Evolutionary conservation across 2,888 invertebrate genomes (phyloP).

Genomic region (Junonia oenone): DNA sequence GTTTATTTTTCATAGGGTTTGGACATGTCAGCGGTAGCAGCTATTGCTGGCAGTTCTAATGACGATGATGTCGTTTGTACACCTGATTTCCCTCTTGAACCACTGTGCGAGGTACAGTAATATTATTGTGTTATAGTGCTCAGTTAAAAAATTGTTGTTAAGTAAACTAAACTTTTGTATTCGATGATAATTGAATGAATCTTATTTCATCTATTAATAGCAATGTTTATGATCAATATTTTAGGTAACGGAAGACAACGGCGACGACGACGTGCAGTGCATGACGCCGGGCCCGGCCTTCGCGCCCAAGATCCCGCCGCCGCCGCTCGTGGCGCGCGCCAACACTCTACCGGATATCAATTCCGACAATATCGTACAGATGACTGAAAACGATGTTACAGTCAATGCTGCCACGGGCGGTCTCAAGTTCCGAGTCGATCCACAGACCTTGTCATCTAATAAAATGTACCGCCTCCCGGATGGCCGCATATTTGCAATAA

Average conservation of each 20-base stretch:
- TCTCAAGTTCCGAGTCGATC: constrained; percentile 71
- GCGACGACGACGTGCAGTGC: constrained; percentile 70
- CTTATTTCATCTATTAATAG: neutral
- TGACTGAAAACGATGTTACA: constrained; percentile 76
- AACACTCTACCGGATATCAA: constrained; percentile 41
- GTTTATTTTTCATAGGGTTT: constrained; percentile 53
- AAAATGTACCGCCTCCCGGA: constrained; percentile 76
- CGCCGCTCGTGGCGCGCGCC: constrained; percentile 41
- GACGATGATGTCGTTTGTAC: constrained; percentile 81
- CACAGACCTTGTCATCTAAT: constrained; percentile 71
- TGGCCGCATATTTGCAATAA: constrained; percentile 72
- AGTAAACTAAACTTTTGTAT: neutral
- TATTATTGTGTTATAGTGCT: no score
- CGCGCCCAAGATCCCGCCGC: constrained; percentile 36
- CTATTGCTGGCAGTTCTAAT: constrained; percentile 36
- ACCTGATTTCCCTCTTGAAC: constrained; percentile 77
- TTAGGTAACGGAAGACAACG: constrained; percentile 65
- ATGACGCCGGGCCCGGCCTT: constrained; percentile 61
- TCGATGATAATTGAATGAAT: no score
- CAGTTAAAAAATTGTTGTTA: no score
- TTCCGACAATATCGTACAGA: constrained; percentile 66
- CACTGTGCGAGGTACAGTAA: constrained; percentile 62
- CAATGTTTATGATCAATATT: neutral
- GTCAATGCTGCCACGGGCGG: constrained; percentile 69
- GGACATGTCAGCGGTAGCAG: constrained; percentile 54